Base-by-base conservation (phyloP, 2,113 vertebrate genomes). In the Eptesicus fuscus region DNA sequence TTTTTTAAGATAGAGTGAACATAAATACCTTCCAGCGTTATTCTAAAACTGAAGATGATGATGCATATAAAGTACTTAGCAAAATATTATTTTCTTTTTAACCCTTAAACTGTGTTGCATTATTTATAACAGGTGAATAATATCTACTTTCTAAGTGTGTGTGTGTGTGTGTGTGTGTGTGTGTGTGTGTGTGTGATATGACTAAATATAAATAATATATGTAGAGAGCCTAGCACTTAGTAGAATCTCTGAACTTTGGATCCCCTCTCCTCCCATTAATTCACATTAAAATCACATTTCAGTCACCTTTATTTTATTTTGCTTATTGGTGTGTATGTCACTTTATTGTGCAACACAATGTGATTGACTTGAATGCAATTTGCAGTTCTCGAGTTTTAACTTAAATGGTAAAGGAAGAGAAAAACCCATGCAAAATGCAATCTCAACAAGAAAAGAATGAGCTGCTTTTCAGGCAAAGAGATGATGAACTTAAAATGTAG, bases 401-500 rank as follows among this genome's bases (percentile, higher is more conserved):
- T 91, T 85, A 79, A 23, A 93, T 59, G 93, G 89, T 82, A 42
- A 30, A 96, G 37, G 49, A 90, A 90, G 4, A 87, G 83, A 73
- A 97, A 93, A 94, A 20, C 23, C 2, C 35, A n/a, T 0, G 23
- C 42, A 92, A 92, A 96, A 76, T 70, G 35, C 35, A 83, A 0
- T 92, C 79, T 88, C 70, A 91, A 76, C 17, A 79, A 42, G 53
- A 84, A 94, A 84, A 83, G n/a, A 97, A 87, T 20, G 13, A n/a
- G 47, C 53, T 69, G 63, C 49, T 97, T 83, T 49, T 94, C 67
- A 96, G 95, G 5, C 23, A 91, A 13, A 86, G 56, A 12, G 49
- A 93, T 74, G 40, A 96, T 32, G 73, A 97, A 96, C 86, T 96
- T 96, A 94, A 97, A 98, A 95, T 90, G 5, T 90, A 91, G 77